Percentiles rank a stretch among this genome's conserved stretches.
Evolutionary conservation across 2,888 invertebrate genomes (phyloP).

Genomic region (Calameuta pallipes): DNA sequence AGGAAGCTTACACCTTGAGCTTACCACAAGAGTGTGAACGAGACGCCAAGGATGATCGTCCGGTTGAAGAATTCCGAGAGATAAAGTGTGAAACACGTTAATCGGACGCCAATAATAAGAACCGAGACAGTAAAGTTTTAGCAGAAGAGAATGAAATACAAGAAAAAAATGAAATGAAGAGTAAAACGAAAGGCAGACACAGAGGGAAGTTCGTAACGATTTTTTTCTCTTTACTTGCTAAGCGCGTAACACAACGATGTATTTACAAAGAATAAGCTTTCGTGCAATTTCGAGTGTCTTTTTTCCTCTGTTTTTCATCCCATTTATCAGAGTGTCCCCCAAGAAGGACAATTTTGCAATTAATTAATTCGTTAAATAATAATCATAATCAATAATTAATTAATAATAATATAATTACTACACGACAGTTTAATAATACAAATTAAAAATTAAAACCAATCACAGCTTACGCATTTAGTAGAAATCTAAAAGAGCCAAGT

Average conservation of each 20-base stretch:
- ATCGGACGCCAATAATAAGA: too few species aligned
- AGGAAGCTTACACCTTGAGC: neutral
- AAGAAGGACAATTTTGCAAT: neutral
- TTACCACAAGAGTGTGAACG: neutral
- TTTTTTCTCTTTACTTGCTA: conserved; percentile 44
- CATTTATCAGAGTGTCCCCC: neutral
- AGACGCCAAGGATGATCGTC: neutral
- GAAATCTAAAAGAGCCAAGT: conserved; percentile 23
- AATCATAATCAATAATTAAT: conserved; percentile 33
- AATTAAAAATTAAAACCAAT: conserved; percentile 46
- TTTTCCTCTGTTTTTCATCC: conserved; percentile 23
- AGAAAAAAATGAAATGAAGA: neutral
- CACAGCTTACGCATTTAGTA: conserved; percentile 48
- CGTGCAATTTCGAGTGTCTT: conserved; percentile 32
- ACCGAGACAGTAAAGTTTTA: neutral
- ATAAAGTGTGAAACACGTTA: neutral
- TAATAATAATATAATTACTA: conserved; percentile 13
- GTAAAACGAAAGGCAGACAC: conserved; percentile 12
- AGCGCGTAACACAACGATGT: conserved; percentile 42
- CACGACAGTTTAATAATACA: conserved; percentile 19
- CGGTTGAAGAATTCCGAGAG: neutral
- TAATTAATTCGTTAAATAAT: conserved; percentile 36
- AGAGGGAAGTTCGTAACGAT: conserved; percentile 37
- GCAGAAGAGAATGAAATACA: neutral
- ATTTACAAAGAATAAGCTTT: conserved; percentile 48